These are phyloP conservation scores for Platycheirus rosarum DNA, from an alignment of 2,888 invertebrate species.

Conservation along the genomic window DNA sequence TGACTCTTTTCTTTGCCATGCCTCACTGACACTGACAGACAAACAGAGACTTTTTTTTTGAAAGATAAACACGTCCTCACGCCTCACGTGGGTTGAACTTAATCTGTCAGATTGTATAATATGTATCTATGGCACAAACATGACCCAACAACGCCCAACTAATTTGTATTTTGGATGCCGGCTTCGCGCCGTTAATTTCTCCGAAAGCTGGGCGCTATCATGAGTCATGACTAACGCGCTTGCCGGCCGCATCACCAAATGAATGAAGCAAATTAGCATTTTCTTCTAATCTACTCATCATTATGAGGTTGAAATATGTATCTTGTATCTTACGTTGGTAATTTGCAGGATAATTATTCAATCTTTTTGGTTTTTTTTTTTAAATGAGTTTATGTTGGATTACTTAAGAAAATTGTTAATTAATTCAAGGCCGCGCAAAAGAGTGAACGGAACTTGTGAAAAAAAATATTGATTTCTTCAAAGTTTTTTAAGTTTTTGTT, in stretches of 20 bases:
- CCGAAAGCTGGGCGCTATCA: not conserved
- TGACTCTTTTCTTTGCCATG: not conserved
- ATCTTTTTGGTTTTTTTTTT: not conserved
- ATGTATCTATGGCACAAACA: not conserved
- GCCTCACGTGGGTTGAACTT: not conserved
- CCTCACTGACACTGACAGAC: not conserved
- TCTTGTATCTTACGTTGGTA: not conserved
- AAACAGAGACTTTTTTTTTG: not conserved
- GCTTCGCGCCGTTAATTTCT: not conserved
- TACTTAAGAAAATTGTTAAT: slow-evolving; percentile 7
- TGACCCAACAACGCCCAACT: not conserved
- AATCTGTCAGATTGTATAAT: not conserved
- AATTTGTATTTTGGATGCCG: not conserved
- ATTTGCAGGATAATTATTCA: not conserved
- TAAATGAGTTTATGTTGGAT: not conserved
- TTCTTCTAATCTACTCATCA: not conserved
- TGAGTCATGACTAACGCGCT: not conserved
- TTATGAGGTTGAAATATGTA: not conserved
- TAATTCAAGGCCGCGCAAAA: not conserved
- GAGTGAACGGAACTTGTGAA: not conserved
- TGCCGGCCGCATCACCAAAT: not conserved
- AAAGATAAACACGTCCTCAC: not conserved
- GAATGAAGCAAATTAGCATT: not conserved
- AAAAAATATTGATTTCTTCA: not conserved
- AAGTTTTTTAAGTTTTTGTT: not conserved